These are phyloP conservation scores for Sepioteuthis lessoniana DNA, from an alignment of 2,888 invertebrate species.

Conservation along the genomic window DNA sequence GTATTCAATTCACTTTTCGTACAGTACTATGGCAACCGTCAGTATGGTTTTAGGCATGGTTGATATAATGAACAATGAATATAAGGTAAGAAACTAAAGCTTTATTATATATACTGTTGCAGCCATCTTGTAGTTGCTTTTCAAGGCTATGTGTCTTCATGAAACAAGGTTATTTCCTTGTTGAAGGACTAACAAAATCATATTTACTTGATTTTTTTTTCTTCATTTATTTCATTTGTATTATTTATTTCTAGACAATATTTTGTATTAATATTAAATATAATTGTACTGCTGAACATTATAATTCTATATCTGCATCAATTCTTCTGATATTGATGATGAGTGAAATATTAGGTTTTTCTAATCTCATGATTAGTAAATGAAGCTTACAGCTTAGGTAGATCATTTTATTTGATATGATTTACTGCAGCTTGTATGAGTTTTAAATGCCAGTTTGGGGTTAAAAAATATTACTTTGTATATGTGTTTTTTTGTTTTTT, in stretches of 20 bases:
- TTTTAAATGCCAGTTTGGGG: background rate
- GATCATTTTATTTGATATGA: background rate
- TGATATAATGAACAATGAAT: conserved; percentile 45
- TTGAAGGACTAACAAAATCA: background rate
- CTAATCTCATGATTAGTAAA: background rate
- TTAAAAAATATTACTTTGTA: background rate
- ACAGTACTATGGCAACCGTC: conserved; percentile 36
- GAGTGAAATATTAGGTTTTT: no score
- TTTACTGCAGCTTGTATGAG: background rate
- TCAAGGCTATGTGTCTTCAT: background rate
- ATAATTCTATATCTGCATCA: no score
- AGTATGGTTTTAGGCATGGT: conserved; percentile 46
- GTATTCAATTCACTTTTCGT: background rate
- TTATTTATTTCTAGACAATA: no score
- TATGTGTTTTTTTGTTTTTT: background rate
- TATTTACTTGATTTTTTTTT: background rate
- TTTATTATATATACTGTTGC: background rate
- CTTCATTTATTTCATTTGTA: no score
- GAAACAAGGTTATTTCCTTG: background rate
- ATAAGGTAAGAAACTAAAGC: conserved; percentile 37
- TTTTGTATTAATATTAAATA: no score
- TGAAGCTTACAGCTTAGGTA: background rate
- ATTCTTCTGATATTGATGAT: no score
- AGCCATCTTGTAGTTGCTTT: conserved; percentile 41
- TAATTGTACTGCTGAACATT: no score